A percentile compares a stretch with the other conserved stretches of the same genome.
Conservation (phyloP, 2,888 invertebrate species). For the Xestobium rufovillosum region DNA sequence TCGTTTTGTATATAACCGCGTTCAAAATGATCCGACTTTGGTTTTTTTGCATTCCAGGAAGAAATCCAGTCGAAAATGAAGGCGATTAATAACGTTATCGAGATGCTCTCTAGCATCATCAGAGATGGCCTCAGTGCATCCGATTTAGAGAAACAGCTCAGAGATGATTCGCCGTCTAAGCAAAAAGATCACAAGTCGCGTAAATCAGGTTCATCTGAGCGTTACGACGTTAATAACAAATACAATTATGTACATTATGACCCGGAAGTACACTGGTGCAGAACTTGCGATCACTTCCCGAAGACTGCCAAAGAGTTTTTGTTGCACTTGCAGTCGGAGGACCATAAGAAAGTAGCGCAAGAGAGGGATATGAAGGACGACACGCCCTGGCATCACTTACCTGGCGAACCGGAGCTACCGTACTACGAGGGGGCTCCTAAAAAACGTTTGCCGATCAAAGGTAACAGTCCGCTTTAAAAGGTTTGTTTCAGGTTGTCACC, state of each 20-base stretch:
- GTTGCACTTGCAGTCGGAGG: constrained; percentile 71
- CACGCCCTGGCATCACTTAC: constrained; percentile 67
- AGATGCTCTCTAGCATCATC: constrained; percentile 79
- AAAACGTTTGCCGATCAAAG: constrained; percentile 76
- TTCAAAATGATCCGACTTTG: constrained; percentile 6
- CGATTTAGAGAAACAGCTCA: constrained; percentile 37
- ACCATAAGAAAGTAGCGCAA: constrained; percentile 59
- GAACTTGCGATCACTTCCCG: constrained; percentile 79
- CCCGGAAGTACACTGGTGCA: constrained; percentile 87
- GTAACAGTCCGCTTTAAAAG: constrained; percentile 41
- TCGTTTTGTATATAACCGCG: constrained; percentile 12
- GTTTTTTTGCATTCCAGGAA: constrained; percentile 49
- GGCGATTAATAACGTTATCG: constrained; percentile 80
- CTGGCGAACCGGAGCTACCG: constrained; percentile 57
- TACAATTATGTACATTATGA: constrained; percentile 81
- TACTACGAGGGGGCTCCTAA: constrained; percentile 62
- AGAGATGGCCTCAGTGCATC: constrained; percentile 56
- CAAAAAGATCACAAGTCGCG: constrained; percentile 12
- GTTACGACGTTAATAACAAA: constrained; percentile 27
- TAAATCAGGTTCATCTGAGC: neutral
- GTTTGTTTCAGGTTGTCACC: neutral
- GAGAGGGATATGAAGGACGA: constrained; percentile 59
- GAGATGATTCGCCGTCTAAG: constrained; percentile 24
- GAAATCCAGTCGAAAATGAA: constrained; percentile 73
- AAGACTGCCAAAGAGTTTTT: constrained; percentile 79